Percentiles rank a stretch among this genome's conserved stretches.
Conservation (phyloP, 2,888 invertebrate genomes). For the Coenonympha arcania region DNA sequence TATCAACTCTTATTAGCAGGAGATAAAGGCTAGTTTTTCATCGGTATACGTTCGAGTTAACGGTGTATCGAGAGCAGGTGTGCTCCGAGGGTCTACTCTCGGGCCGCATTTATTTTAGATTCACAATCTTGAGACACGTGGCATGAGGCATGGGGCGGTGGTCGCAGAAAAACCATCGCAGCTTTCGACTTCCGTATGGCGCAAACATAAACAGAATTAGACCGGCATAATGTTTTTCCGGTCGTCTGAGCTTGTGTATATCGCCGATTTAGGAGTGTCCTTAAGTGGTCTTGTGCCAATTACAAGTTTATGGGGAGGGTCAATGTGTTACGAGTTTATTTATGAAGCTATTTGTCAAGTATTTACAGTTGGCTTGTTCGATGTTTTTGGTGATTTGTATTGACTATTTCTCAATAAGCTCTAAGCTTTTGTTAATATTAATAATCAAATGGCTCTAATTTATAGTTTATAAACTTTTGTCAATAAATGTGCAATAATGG, state of each 20-base stretch:
- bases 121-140: slow-evolving; percentile 67
- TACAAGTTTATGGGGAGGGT: slow-evolving; percentile 30
- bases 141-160: slow-evolving; percentile 57
- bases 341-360: not conserved
- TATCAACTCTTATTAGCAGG: slow-evolving; percentile 32
- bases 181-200: slow-evolving; percentile 62
- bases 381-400: not conserved
- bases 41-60: slow-evolving; percentile 21
- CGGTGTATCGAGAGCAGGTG: slow-evolving; percentile 57
- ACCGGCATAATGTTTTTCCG: slow-evolving; percentile 71
- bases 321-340: slow-evolving; percentile 7
- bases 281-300: slow-evolving; percentile 59
- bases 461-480: too few species aligned
- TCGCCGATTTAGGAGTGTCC: slow-evolving; percentile 44
- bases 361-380: not conserved
- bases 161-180: slow-evolving; percentile 66
- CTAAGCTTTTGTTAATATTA: too few species aligned
- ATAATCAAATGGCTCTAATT: too few species aligned
- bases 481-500: too few species aligned
- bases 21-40: slow-evolving; percentile 38
- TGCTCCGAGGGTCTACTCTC: slow-evolving; percentile 60
- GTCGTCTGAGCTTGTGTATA: slow-evolving; percentile 56
- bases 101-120: slow-evolving; percentile 67
- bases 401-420: too few species aligned
- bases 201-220: slow-evolving; percentile 69